Conservation (phyloP, 2,888 invertebrate genomes). For the Xestobium rufovillosum region DNA sequence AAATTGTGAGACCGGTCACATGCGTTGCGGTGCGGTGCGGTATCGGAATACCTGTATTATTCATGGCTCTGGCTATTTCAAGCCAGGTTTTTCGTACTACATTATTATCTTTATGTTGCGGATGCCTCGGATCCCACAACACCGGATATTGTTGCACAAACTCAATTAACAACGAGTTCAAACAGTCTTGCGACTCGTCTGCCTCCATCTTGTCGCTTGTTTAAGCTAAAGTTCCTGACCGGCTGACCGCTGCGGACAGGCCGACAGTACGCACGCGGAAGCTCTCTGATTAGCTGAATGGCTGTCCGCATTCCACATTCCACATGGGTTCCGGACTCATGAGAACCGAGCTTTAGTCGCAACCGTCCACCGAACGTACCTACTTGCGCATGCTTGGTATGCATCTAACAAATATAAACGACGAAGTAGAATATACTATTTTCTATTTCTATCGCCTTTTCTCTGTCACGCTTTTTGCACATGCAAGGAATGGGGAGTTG, state of each 20-base stretch:
- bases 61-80: background rate
- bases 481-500: no score
- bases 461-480: no score
- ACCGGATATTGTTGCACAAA: background rate
- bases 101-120: slow-evolving; percentile 2
- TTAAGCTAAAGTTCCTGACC: background rate
- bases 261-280: slow-evolving; percentile 2
- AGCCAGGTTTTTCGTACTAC: background rate
- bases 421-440: no score
- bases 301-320: background rate
- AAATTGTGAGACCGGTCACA: no score
- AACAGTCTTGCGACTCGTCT: no score
- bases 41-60: background rate
- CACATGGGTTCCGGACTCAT: slow-evolving; percentile 1
- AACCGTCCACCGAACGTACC: no score
- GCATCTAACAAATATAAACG: no score
- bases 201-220: background rate
- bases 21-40: no score
- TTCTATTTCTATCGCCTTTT: no score
- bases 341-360: slow-evolving; percentile 1
- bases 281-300: slow-evolving; percentile 1
- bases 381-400: no score
- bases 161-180: background rate
- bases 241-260: background rate
- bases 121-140: slow-evolving; percentile 3